Conservation (phyloP, 2,888 invertebrate species). For the Meganola albula region DNA sequence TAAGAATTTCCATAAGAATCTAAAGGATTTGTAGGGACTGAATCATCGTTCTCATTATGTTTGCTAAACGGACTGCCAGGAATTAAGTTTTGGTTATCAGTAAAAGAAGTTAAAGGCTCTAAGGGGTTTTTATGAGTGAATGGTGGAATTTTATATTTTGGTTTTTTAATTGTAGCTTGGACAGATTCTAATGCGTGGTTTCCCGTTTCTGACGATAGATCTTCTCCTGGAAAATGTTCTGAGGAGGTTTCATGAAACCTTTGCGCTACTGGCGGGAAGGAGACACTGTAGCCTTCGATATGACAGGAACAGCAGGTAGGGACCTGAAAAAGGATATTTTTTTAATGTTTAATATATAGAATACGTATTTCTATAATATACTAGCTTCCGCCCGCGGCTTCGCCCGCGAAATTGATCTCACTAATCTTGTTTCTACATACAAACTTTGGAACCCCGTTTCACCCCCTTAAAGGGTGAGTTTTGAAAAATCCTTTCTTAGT, state of each 20-base stretch:
- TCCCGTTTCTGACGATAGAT: slow-evolving; percentile 66
- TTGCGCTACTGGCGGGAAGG: slow-evolving; percentile 80
- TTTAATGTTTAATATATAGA: no score
- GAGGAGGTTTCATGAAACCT: slow-evolving; percentile 69
- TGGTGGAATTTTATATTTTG: slow-evolving; percentile 52
- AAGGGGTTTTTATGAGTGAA: slow-evolving; percentile 51
- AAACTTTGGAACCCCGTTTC: no score
- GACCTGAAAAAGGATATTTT: slow-evolving; percentile 67
- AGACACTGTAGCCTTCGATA: slow-evolving; percentile 84
- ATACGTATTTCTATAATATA: no score
- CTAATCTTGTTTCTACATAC: no score
- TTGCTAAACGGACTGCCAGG: slow-evolving; percentile 54
- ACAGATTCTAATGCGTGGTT: slow-evolving; percentile 69
- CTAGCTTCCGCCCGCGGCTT: no score
- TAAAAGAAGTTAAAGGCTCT: slow-evolving; percentile 46
- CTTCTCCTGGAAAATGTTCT: slow-evolving; percentile 78
- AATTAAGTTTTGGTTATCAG: slow-evolving; percentile 49
- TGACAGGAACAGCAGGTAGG: slow-evolving; percentile 91
- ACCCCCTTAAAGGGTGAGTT: no score
- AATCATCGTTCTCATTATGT: slow-evolving; percentile 51
- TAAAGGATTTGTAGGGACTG: slow-evolving; percentile 41
- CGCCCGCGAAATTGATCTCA: no score
- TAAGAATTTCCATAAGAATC: slow-evolving; percentile 68
- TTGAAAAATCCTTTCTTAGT: no score
- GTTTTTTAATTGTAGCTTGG: slow-evolving; percentile 56